phyloP scores from a whole-genome alignment of 2,797 vertebrate genomes.

The Myotis findleyi region DNA sequence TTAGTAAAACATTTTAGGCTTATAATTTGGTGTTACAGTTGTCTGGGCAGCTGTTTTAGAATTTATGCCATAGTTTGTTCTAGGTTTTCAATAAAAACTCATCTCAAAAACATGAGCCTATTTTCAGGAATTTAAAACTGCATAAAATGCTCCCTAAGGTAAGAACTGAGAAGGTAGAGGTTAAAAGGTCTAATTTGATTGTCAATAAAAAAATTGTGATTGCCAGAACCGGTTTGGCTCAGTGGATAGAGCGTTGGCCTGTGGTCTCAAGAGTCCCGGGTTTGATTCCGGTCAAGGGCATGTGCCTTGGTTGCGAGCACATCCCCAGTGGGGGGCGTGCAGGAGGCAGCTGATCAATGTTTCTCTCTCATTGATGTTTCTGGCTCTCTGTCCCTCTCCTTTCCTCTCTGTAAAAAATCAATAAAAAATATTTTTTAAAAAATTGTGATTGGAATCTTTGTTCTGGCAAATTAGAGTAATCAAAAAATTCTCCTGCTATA shows the following conservation, averaged over 20 bases:
- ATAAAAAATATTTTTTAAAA: background rate
- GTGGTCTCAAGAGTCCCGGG: too few species aligned
- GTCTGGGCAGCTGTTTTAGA: background rate
- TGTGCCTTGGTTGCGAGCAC: too few species aligned
- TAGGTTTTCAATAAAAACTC: conserved; percentile 15
- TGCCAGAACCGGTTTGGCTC: background rate
- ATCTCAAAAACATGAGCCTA: background rate
- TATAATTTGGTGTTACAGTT: conserved; percentile 9
- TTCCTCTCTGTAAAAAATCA: too few species aligned
- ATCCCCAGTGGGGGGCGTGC: too few species aligned
- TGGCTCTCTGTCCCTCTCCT: too few species aligned
- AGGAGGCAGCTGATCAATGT: too few species aligned
- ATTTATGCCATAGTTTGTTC: background rate
- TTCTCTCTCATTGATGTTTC: too few species aligned
- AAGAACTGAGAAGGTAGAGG: background rate
- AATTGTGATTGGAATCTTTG: conserved; percentile 5
- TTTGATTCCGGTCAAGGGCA: too few species aligned
- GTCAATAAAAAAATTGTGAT: background rate
- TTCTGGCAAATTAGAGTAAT: background rate
- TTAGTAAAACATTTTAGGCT: conserved; percentile 13
- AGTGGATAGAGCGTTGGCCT: too few species aligned
- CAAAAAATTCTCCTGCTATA: background rate
- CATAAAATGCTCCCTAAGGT: background rate
- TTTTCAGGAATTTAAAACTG: conserved; percentile 20
- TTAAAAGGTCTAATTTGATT: background rate